Evolutionary conservation across 2,888 invertebrate genomes (phyloP).

Genomic region (Diploptera punctata): DNA sequence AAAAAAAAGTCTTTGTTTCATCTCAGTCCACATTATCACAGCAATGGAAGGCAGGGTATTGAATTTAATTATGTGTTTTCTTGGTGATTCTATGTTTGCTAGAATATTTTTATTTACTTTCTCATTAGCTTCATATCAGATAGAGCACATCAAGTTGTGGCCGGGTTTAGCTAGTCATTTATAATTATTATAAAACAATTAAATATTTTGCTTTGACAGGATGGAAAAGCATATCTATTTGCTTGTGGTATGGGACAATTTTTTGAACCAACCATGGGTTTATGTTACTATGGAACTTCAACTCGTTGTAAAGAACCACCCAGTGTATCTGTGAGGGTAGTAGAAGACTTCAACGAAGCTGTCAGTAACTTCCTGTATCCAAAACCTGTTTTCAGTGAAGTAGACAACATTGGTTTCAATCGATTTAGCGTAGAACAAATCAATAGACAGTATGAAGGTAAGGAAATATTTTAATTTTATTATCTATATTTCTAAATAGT

Average conservation of each 20-base stretch:
- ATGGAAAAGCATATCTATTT: constrained; percentile 63
- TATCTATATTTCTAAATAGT: too few relatives aligned
- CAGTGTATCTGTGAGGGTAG: background rate
- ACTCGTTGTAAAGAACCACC: constrained; percentile 12
- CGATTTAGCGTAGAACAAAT: background rate
- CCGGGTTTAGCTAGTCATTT: too few relatives aligned
- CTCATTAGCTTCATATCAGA: too few relatives aligned
- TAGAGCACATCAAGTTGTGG: too few relatives aligned
- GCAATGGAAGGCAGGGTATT: too few relatives aligned
- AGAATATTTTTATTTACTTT: too few relatives aligned
- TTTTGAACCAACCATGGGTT: constrained; percentile 65
- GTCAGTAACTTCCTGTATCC: constrained; percentile 8
- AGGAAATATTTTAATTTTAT: too few relatives aligned
- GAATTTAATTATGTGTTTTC: too few relatives aligned
- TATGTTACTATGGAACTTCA: constrained; percentile 61
- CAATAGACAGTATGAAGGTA: background rate
- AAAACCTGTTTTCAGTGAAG: background rate
- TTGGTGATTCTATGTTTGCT: too few relatives aligned
- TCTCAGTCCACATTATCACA: too few relatives aligned
- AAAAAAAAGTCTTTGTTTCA: too few relatives aligned
- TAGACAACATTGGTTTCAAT: background rate
- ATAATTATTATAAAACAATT: too few relatives aligned
- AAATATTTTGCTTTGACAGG: constrained; percentile 43
- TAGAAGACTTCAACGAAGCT: constrained; percentile 5
- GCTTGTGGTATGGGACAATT: constrained; percentile 63